Conservation (phyloP, 2,113 vertebrate genomes). For the Phyllostomus hastatus region DNA sequence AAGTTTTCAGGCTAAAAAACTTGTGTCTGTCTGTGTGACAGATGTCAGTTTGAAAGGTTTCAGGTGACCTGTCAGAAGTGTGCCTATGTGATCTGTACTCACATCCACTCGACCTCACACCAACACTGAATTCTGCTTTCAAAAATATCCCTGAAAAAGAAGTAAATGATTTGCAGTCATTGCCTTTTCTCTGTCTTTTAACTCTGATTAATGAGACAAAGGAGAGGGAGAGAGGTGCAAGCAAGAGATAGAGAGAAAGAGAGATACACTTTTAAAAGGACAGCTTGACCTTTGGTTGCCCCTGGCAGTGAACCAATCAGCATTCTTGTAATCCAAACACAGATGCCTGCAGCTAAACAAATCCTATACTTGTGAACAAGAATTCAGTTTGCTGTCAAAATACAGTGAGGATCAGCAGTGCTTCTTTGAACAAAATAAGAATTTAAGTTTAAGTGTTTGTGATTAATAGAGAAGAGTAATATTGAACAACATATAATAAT, state of each 20-base stretch:
- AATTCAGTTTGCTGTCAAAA: slow-evolving; percentile 87
- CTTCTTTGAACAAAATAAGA: slow-evolving; percentile 79
- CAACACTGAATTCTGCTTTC: slow-evolving; percentile 80
- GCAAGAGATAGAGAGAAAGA: slow-evolving; percentile 77
- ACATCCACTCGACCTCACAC: slow-evolving; percentile 83
- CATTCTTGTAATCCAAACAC: slow-evolving; percentile 96
- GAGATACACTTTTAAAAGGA: slow-evolving; percentile 85
- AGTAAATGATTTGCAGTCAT: slow-evolving; percentile 82
- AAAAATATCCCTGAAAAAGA: slow-evolving; percentile 82
- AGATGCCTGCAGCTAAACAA: slow-evolving; percentile 95
- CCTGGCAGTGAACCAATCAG: slow-evolving; percentile 96
- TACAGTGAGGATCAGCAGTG: slow-evolving; percentile 82
- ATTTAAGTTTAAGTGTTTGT: slow-evolving; percentile 73
- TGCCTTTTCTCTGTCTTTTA: slow-evolving; percentile 80
- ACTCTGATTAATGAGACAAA: slow-evolving; percentile 84
- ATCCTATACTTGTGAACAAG: slow-evolving; percentile 87
- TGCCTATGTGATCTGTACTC: slow-evolving; percentile 82
- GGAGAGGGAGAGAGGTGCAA: slow-evolving; percentile 65
- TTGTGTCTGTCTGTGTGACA: slow-evolving; percentile 89
- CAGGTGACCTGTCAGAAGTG: slow-evolving; percentile 89
- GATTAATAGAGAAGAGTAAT: slow-evolving; percentile 66
- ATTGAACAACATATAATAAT: slow-evolving; percentile 10
- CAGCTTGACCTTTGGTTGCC: slow-evolving; percentile 94
- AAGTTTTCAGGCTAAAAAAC: slow-evolving; percentile 85
- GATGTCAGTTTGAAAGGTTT: slow-evolving; percentile 91